Base-by-base conservation (phyloP, 1,140 invertebrate species). In the Ceratitis capitata region DNA sequence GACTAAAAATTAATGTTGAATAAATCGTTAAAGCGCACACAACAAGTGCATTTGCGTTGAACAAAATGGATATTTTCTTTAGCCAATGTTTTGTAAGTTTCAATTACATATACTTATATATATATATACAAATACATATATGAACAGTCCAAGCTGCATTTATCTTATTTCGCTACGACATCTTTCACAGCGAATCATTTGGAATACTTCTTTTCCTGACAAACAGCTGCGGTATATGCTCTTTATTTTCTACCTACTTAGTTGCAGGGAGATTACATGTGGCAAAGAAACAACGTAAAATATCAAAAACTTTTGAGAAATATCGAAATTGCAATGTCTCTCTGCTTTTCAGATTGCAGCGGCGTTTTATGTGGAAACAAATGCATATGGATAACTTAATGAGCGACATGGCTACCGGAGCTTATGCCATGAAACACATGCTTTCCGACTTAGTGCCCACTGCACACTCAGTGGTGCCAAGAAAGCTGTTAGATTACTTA, bases 361-460 rank as follows among this genome's bases (percentile, higher is more conserved):
- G 90, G 0, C 90, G 90, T 47, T 91, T 91, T 58, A 91, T 91
- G 90, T 91, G 90, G 90, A 88, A 91, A 56, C 86, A 91, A 86
- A 91, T 91, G 89, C 89, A 90, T 7, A 89, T 91, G 87, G 88
- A 89, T 32, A 88, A 88, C 0, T 85, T 91, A 3, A 85, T 91
- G 61, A 88, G 87, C 4, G 85, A 90, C 1, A 91, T 90, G 87
- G 90, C 88, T 4, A 84, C 86, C 0, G 86, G 89, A 0, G 89
- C 89, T 6, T 83, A 89, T 5, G 87, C 86, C 39, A 91, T 91
- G 89, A 88, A 87, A 45, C 85, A 86, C 5, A 88, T 91, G 88
- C 82, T 91, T 26, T 87, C 86, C 1, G 90, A 90, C 39, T 84
- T 89, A 7, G 12, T 90, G 64, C 90, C 89, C 19, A 35, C 32